Base-by-base conservation (phyloP, 2,888 invertebrate species). In the Amitus sp. region DNA sequence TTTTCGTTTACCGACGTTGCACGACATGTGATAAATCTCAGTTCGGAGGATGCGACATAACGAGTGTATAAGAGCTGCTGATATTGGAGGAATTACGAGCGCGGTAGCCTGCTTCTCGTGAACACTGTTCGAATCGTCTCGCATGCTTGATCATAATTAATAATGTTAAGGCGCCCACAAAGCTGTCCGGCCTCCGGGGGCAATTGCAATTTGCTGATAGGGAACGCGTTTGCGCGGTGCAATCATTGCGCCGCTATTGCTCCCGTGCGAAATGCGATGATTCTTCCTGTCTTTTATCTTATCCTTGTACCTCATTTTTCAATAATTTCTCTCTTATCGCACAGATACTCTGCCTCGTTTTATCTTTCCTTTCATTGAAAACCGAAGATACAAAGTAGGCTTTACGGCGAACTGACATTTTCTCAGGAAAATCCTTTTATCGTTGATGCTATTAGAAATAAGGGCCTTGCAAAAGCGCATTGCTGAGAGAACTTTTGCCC, bases 111-210 rank as follows among this genome's bases (percentile, higher is more conserved):
- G 70, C 47, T 57, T 65, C 69, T 71, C 67, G 67, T 58, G 66
- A 70, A 72, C 68, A 56, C 52, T 67, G 65, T 69, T 71, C 69
- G 72, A 74, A 77, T 75, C 76, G 78, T 79, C 75, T 79, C 76
- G 79, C 80, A 79, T 80, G 80, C 77, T 73, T 77, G 80, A 71
- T 75, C 74, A 75, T 79, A 80, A 80, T 80, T 80, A 79, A 80
- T 80, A 79, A 77, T 71, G 72, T 68, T 69, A 68, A 72, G 68
- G 73, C 74, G 72, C 73, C 73, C 76, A 74, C 78, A 75, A 78
- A 78, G 77, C 76, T 78, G 77, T 76, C 76, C 69, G 59, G 66
- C 52, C 57, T 59, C 63, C 51, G 51, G 65, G 62, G 65, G 66
- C 65, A 60, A 62, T 66, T 56, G 67, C 63, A 65, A 66, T 68